A percentile compares a stretch with the other conserved stretches of the same genome.
Evolutionary conservation across 2,113 vertebrate species (phyloP).

Genomic region (Nibea coibor): DNA sequence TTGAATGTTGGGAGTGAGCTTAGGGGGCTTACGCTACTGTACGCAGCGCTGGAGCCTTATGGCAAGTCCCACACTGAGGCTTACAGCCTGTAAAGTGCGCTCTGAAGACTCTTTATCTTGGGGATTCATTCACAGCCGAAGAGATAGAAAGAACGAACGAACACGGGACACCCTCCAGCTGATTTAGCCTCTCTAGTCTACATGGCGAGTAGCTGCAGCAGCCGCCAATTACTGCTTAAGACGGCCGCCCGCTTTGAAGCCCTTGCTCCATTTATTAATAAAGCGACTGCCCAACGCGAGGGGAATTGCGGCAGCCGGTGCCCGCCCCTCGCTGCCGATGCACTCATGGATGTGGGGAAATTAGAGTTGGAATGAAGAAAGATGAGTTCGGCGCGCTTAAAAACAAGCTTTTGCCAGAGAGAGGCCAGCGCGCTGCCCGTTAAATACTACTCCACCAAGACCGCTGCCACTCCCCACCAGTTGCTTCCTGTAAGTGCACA

Average conservation of each 20-base stretch:
- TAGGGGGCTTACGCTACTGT: conserved; percentile 41
- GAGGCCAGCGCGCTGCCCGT: no score
- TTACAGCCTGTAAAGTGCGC: conserved; percentile 49
- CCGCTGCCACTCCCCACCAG: neutral
- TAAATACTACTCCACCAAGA: neutral
- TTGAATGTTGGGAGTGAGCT: conserved; percentile 41
- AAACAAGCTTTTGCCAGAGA: conserved; percentile 5
- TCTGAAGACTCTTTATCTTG: conserved; percentile 38
- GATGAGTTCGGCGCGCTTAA: conserved; percentile 10
- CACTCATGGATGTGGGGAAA: conserved; percentile 1
- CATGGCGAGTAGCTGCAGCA: conserved; percentile 14
- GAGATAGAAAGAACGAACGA: conserved; percentile 38
- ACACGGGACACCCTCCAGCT: conserved; percentile 46
- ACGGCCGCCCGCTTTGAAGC: conserved; percentile 47
- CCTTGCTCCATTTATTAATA: conserved; percentile 40
- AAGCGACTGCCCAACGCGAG: conserved; percentile 17
- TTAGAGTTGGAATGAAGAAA: conserved; percentile 38
- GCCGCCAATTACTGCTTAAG: conserved; percentile 29
- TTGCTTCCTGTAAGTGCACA: neutral
- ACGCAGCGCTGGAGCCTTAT: conserved; percentile 25
- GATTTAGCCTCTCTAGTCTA: conserved; percentile 35
- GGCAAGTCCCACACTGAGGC: conserved; percentile 28
- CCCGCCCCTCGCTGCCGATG: neutral
- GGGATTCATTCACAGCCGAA: conserved; percentile 47
- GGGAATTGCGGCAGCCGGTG: conserved; percentile 17